phyloP scores from a whole-genome alignment of 2,888 invertebrate genomes.

The Zele albiditarsus region DNA sequence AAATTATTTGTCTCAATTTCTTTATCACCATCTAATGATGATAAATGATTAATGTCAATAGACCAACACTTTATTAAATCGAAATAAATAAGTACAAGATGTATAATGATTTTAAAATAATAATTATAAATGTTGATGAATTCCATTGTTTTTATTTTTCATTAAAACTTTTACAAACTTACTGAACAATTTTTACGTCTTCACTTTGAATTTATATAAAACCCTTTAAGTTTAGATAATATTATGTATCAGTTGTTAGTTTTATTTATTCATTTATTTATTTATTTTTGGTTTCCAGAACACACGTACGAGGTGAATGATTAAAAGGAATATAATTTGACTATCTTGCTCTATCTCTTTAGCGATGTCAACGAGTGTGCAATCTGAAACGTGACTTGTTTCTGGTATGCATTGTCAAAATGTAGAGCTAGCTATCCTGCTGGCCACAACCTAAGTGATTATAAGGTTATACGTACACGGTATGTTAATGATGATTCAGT shows the following conservation, averaged over 20 bases:
- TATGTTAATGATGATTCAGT: too few relatives aligned
- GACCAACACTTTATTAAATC: constrained; percentile 42
- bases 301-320: neutral
- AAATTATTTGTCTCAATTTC: constrained; percentile 39
- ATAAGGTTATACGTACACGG: too few relatives aligned
- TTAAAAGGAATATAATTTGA: constrained; percentile 18
- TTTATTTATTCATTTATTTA: neutral
- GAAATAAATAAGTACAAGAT: neutral
- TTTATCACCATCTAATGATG: neutral
- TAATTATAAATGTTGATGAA: neutral
- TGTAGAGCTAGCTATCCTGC: too few relatives aligned
- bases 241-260: neutral
- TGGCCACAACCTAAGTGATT: too few relatives aligned
- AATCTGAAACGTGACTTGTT: constrained; percentile 25
- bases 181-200: neutral
- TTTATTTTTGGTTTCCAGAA: neutral
- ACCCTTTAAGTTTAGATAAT: neutral
- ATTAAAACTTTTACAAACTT: neutral
- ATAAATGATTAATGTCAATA: constrained; percentile 39
- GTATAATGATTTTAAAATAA: neutral
- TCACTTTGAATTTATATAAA: neutral
- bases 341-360: neutral
- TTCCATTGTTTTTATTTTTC: neutral
- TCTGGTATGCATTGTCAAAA: neutral
- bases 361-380: neutral